Evolutionary conservation across 2,797 vertebrate species (phyloP), one percentile per base, ranked within the genome.

Genomic region (Dendrocincla fuliginosa): DNA sequence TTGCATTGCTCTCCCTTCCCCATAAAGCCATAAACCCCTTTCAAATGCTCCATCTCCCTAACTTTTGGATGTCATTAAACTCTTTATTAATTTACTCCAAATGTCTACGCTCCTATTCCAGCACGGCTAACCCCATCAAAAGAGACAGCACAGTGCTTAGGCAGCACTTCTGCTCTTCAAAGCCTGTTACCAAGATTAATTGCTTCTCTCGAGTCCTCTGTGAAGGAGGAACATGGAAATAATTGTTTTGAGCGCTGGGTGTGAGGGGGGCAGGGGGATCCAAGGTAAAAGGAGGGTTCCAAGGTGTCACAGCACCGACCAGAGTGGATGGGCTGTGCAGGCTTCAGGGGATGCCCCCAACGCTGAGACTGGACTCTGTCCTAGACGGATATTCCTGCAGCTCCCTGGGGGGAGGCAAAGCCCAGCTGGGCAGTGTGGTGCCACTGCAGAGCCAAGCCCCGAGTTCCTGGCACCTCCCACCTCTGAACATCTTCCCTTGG

Each of bases 81-180:
- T 57, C 89, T 73, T 46, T 61, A 87, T 87, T 91, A 83, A 89
- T 95, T 78, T 70, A 82, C 88, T 91, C 95, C 97, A 92, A 95
- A 92, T 89, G 69, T 91, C 91, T 86, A 68, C 1, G 11, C 81
- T 76, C 39, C 1, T 77, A 74, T 69, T 93, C 57, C 63, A 61
- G 14, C 77, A n/a, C 17, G 5, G 78, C 83, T 84, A 93, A 89
- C 96, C 91, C 74, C 80, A 79, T 94, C 84, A 86, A 73, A 95
- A 95, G 93, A 84, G 75, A 49, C 69, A 60, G 89, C 90, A 6
- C 53, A 46, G 92, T 80, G 87, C 78, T 85, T 89, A 96, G 79
- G 59, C 81, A 96, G 92, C 87, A 95, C 74, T 94, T 97, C 94
- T 71, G 18, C 82, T 92, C 89, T 95, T 94, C 96, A 95, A 84